Evolutionary conservation across 2,888 invertebrate species (phyloP).

Genomic region (Nasonia oneida): DNA sequence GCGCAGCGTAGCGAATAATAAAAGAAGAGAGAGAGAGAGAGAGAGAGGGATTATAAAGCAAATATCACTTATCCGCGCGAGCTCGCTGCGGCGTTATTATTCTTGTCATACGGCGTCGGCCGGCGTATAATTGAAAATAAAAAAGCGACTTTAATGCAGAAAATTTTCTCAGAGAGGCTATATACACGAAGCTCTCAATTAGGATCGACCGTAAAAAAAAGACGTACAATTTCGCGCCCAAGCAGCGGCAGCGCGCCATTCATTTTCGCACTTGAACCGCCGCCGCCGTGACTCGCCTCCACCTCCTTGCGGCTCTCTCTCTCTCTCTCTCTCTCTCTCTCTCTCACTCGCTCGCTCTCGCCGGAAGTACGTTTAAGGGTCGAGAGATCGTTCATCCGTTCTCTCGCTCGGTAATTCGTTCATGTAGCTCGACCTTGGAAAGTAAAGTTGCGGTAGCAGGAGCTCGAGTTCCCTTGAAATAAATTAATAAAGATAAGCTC

Average conservation of each 20-base stretch:
- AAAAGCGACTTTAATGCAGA: constrained; percentile 39
- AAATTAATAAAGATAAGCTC: constrained; percentile 69
- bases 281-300: constrained; percentile 57
- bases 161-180: constrained; percentile 30
- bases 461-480: constrained; percentile 63
- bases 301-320: constrained; percentile 62
- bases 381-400: constrained; percentile 57
- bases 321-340: background rate
- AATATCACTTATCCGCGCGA: constrained; percentile 26
- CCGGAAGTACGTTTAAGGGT: constrained; percentile 62
- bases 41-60: constrained; percentile 4
- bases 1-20: background rate
- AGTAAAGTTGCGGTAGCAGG: constrained; percentile 57
- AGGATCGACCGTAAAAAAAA: constrained; percentile 58
- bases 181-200: constrained; percentile 57
- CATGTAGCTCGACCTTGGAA: constrained; percentile 57
- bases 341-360: constrained; percentile 54
- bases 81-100: background rate
- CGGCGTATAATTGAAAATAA: constrained; percentile 42
- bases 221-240: constrained; percentile 57
- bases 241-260: constrained; percentile 53
- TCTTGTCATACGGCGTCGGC: constrained; percentile 18
- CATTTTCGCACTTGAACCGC: constrained; percentile 58
- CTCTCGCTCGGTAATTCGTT: constrained; percentile 15
- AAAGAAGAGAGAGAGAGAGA: background rate